A percentile compares a stretch with the other conserved stretches of the same genome.
Evolutionary conservation across 2,113 vertebrate species (phyloP).

Genomic region (Ptychochromis oligacanthus): DNA sequence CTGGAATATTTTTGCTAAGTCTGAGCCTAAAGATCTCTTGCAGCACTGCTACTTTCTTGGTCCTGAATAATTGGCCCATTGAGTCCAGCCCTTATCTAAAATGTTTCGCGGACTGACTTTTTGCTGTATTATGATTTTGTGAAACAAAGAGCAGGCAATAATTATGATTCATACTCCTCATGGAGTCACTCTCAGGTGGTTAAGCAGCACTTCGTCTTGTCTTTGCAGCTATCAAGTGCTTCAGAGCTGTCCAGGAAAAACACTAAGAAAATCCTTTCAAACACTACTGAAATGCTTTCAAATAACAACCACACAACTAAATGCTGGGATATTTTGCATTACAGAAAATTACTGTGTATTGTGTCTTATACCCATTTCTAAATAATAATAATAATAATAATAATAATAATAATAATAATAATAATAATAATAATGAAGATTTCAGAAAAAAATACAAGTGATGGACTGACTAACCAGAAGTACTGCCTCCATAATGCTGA

Average conservation of each 20-base stretch:
- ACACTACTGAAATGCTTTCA: background rate
- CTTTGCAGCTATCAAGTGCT: background rate
- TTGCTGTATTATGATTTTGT: background rate
- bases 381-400: background rate
- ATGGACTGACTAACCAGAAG: background rate
- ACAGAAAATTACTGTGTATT: background rate
- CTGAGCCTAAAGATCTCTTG: background rate
- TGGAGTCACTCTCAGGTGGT: background rate
- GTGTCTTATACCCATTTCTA: background rate
- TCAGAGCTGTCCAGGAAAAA: background rate
- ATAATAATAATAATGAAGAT: background rate
- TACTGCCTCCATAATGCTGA: conserved; percentile 13
- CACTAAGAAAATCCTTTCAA: too few species aligned
- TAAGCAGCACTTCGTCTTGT: background rate
- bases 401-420: background rate
- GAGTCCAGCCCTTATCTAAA: background rate
- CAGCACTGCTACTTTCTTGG: background rate
- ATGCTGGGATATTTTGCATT: background rate
- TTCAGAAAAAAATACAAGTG: conserved; percentile 16
- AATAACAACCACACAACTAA: background rate
- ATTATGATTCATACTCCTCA: background rate
- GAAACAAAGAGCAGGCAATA: background rate
- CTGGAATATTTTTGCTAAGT: background rate
- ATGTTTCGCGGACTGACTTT: background rate
- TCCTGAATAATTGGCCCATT: background rate